Evolutionary conservation across 2,888 invertebrate species (phyloP).

Genomic region (Sinopyrophorus schimmeli): DNA sequence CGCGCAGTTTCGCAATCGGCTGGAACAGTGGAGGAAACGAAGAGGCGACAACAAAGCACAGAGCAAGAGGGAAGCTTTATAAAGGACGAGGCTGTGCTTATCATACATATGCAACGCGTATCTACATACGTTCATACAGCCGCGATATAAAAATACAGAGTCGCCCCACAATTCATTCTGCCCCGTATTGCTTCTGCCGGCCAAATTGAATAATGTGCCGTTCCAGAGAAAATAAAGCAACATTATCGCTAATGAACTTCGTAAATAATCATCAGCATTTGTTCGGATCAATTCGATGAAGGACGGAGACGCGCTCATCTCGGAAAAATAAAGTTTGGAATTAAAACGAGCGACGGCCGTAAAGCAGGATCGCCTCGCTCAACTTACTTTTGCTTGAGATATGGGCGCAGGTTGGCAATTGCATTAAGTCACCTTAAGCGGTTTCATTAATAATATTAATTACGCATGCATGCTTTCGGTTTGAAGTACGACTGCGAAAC

Average conservation of each 20-base stretch:
- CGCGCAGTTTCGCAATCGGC: no score
- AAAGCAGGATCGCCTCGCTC: no score
- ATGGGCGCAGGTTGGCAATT: conserved; percentile 11
- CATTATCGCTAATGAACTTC: conserved; percentile 51
- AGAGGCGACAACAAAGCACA: conserved; percentile 36
- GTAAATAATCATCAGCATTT: conserved; percentile 48
- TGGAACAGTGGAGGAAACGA: conserved; percentile 39
- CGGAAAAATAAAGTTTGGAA: conserved; percentile 25
- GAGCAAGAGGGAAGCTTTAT: conserved; percentile 44
- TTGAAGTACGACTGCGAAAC: no score
- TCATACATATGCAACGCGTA: conserved; percentile 55
- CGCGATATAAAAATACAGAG: conserved; percentile 50
- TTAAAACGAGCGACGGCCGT: conserved; percentile 22
- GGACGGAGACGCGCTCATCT: conserved; percentile 22
- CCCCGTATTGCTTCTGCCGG: conserved; percentile 38
- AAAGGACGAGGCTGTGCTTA: conserved; percentile 51
- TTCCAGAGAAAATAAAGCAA: conserved; percentile 48
- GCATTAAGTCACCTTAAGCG: no score
- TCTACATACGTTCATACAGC: conserved; percentile 51
- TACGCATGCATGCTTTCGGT: no score
- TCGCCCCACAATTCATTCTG: conserved; percentile 48
- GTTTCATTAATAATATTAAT: no score
- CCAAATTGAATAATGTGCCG: conserved; percentile 51
- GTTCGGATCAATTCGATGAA: conserved; percentile 34
- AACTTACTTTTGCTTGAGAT: conserved; percentile 14